Evolutionary conservation across 2,888 invertebrate genomes (phyloP).

Genomic region (Biston stratarius): DNA sequence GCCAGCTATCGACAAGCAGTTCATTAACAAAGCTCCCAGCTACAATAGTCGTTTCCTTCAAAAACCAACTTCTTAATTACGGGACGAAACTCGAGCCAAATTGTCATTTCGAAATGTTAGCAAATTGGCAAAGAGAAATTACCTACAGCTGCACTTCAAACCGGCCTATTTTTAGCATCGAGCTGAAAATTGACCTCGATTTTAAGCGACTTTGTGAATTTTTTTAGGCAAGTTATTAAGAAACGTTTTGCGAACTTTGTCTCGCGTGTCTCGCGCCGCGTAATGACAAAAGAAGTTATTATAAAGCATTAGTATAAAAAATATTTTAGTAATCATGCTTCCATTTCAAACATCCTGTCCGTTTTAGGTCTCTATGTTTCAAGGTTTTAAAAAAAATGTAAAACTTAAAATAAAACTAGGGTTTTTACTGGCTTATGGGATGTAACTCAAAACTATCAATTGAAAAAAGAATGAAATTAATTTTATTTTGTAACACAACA

Average conservation of each 20-base stretch:
- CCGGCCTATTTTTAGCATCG: conserved; percentile 8
- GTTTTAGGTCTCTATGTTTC: too few species aligned
- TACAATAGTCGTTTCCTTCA: conserved; percentile 18
- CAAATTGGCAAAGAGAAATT: conserved; percentile 20
- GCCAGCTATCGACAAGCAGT: conserved; percentile 16
- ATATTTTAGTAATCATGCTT: too few species aligned
- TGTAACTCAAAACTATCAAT: too few species aligned
- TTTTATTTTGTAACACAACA: too few species aligned
- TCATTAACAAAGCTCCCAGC: conserved; percentile 16
- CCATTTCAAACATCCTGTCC: too few species aligned
- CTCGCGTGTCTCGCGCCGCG: not conserved
- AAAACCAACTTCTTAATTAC: conserved; percentile 39
- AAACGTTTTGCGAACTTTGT: not conserved
- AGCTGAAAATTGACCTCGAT: not conserved
- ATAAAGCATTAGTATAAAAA: too few species aligned
- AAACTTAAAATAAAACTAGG: too few species aligned
- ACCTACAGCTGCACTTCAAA: conserved; percentile 12
- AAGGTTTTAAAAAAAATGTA: too few species aligned
- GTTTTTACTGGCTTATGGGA: too few species aligned
- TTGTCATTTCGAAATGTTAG: conserved; percentile 31
- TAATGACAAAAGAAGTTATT: not conserved
- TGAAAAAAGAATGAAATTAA: too few species aligned
- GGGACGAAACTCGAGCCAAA: conserved; percentile 35
- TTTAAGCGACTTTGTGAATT: too few species aligned
- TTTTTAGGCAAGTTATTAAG: not conserved